Conservation (phyloP, 1,140 invertebrate species). For the Penaeus japonicus region DNA sequence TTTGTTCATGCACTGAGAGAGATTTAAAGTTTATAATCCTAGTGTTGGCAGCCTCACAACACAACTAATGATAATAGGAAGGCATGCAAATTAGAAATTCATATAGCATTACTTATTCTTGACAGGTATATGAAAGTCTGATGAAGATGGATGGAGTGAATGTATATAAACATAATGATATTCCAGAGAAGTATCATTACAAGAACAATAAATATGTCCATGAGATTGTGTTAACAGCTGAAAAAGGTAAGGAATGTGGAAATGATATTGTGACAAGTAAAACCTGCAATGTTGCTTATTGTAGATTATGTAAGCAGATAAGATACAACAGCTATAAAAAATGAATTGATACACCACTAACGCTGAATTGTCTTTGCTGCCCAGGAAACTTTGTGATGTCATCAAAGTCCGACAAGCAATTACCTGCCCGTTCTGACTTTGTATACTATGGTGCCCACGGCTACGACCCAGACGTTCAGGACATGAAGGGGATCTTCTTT, state of each 20-base stretch:
- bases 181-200: slow-evolving; percentile 63
- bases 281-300: background rate
- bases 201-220: slow-evolving; percentile 60
- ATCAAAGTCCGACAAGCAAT: slow-evolving; percentile 33
- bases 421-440: slow-evolving; percentile 25
- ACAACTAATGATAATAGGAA: too few species aligned
- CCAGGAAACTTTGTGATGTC: slow-evolving; percentile 51
- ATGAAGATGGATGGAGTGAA: slow-evolving; percentile 60
- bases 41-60: too few species aligned
- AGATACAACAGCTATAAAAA: too few species aligned
- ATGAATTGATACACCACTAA: background rate
- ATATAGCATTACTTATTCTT: background rate
- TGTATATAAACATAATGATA: slow-evolving; percentile 63
- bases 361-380: background rate
- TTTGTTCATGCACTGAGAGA: too few species aligned
- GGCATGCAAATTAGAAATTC: too few species aligned
- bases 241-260: slow-evolving; percentile 14
- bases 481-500: slow-evolving; percentile 65
- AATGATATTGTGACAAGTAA: background rate
- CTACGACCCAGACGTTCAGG: slow-evolving; percentile 61
- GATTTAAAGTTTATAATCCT: too few species aligned
- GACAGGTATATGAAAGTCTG: slow-evolving; percentile 61
- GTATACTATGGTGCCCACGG: slow-evolving; percentile 62
- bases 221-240: slow-evolving; percentile 52
- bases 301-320: background rate